Base-by-base conservation (phyloP, 2,888 invertebrate genomes). In the Diaperis boleti region DNA sequence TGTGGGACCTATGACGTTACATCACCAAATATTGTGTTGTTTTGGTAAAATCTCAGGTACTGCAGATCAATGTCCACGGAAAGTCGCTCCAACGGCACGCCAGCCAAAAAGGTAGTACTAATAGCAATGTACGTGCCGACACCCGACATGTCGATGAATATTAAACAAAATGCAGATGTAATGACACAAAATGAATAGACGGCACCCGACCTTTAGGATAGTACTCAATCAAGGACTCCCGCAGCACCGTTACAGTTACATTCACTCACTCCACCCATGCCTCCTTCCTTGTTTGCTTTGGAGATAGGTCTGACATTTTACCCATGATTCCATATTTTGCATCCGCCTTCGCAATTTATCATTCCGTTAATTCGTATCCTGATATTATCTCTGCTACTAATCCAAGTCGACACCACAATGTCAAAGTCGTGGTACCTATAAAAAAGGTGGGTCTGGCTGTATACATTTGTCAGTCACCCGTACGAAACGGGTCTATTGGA, bases 181-280 rank as follows among this genome's bases (percentile, higher is more conserved):
- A 45, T 45, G 26, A 45, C 29, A 13, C 4, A 11, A 29, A 65
- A 39, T 39, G 4, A 39, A 35, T 20, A 66, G 67, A 67, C 66
- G 80, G 88, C 61, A 86, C 90, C 55, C 91, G 92, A 1, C 91
- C 92, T 47, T 67, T 67, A 52, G 26, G 67, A 64, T 42, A 44
- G 33, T 49, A 13, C 29, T 31, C 11, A 31, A 59, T 71, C 72
- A 72, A 72, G 73, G 74, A 70, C 66, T 70, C 47, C 66, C 65
- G 71, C 73, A 72, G 73, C 72, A 66, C 71, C 64, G 72, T 71
- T 74, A 74, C 74, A 72, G 72, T 74, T 74, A 74, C 72, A 72
- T 70, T 72, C 72, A 72, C 71, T 70, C 64, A 67, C 69, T 70
- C 52, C 39, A 39, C 52, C 39, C 52, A 52, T 52, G 39, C 49